Evolutionary conservation across 2,888 invertebrate genomes (phyloP).

Genomic region (Ligdia adustata): DNA sequence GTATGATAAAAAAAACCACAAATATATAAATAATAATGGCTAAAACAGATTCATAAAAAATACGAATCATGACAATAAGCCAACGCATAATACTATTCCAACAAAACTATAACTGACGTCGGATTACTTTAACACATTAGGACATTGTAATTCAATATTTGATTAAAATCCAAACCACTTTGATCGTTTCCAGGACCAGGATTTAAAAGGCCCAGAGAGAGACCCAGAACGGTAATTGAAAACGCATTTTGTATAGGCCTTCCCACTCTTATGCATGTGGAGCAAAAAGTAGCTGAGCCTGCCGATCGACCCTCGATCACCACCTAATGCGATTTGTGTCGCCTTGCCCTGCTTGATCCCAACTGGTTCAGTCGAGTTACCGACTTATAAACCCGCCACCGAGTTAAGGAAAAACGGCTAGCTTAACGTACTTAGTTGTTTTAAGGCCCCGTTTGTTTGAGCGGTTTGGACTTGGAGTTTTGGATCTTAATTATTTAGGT

Average conservation of each 20-base stretch:
- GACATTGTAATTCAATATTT: too few species aligned
- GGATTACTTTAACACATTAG: too few species aligned
- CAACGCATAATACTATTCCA: too few species aligned
- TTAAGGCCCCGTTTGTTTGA: slow-evolving; percentile 24
- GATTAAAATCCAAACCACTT: too few species aligned
- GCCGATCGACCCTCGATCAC: slow-evolving; percentile 48
- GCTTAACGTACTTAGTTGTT: slow-evolving; percentile 27
- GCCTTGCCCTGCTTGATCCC: slow-evolving; percentile 56
- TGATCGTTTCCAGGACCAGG: too few species aligned
- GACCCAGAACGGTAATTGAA: too few species aligned
- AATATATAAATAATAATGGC: background rate
- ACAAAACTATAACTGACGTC: too few species aligned
- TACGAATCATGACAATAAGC: too few species aligned
- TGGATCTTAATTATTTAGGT: slow-evolving; percentile 22
- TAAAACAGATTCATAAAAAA: background rate
- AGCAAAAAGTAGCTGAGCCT: slow-evolving; percentile 23
- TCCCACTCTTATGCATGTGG: background rate
- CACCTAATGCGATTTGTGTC: slow-evolving; percentile 70
- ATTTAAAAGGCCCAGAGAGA: too few species aligned
- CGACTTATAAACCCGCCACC: slow-evolving; percentile 31
- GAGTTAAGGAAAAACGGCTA: slow-evolving; percentile 25
- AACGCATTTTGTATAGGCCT: too few species aligned
- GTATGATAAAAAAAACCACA: background rate
- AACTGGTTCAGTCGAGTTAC: slow-evolving; percentile 57
- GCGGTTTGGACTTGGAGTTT: slow-evolving; percentile 18